Evolutionary conservation across 2,113 vertebrate genomes (phyloP).

Genomic region (Argyrosomus japonicus): DNA sequence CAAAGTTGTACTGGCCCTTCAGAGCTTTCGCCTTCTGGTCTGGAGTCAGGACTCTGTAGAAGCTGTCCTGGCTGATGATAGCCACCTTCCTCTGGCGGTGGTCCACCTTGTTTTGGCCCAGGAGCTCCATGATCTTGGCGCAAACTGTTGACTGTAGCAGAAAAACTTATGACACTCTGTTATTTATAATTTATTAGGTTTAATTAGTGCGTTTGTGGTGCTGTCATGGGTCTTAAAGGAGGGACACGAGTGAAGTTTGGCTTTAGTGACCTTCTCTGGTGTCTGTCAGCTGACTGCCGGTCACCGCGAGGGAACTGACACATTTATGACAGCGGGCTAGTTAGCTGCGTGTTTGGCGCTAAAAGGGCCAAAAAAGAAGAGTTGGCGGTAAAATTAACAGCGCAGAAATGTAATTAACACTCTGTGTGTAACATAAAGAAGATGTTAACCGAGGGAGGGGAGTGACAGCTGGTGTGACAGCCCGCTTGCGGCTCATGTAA

Average conservation of each 20-base stretch:
- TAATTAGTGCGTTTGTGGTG: not conserved
- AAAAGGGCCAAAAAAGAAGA: not conserved
- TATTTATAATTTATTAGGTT: not conserved
- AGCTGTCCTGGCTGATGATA: slow-evolving; percentile 96
- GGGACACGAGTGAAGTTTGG: not conserved
- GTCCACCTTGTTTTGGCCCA: slow-evolving; percentile 97
- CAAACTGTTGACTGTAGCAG: slow-evolving; percentile 93
- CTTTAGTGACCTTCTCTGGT: slow-evolving; percentile 5
- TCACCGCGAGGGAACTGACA: not conserved
- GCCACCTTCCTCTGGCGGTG: slow-evolving; percentile 93
- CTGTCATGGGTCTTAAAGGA: no score
- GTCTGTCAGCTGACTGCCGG: slow-evolving; percentile 6
- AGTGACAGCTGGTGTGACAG: slow-evolving; percentile 44
- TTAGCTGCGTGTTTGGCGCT: slow-evolving; percentile 4
- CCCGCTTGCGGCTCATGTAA: not conserved
- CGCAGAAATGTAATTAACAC: accelerated
- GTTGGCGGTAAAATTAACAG: not conserved
- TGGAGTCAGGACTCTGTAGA: slow-evolving; percentile 92
- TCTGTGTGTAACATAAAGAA: accelerated
- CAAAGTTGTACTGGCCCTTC: slow-evolving; percentile 98
- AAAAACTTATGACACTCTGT: not conserved
- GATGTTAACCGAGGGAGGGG: not conserved
- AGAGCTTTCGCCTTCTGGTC: slow-evolving; percentile 95
- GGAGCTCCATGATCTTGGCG: slow-evolving; percentile 98
- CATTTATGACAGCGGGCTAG: not conserved